Base-by-base conservation (phyloP, 2,113 vertebrate genomes). In the Salminus brasiliensis region DNA sequence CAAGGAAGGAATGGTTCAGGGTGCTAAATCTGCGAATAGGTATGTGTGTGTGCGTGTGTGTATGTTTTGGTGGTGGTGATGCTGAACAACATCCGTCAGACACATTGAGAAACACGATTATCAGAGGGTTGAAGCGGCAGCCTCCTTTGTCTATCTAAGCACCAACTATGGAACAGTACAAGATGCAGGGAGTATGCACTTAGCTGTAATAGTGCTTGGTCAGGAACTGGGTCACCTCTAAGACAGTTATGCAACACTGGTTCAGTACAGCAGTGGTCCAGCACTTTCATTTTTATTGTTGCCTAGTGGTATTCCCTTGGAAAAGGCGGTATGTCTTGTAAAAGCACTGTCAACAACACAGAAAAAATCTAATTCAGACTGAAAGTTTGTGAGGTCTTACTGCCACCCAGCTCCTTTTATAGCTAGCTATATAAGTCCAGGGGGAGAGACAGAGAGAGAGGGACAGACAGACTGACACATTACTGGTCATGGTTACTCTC, bases 261-360 rank as follows among this genome's bases (percentile, higher is more conserved):
- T 89, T 86, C 86, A 63, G 79, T 81, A 30, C 41, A 80, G 71
- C 65, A 72, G 52, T 70, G 72, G 62, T 71, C 25, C 84, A 88
- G 87, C 83, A 66, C 73, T 70, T 88, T 83, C 75, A 62, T 76
- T 85, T 91, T 93, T 87, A 92, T 90, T 85, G 87, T 88, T 89
- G 63, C 73, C 90, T 59, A 72, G 86, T 89, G 90, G 89, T 90
- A 84, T 88, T 85, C 88, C 79, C 89, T 83, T 85, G 88, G 83
- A 88, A 91, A 89, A 86, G 72, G 79, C 80, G 72, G 84, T 76
- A 83, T 85, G 85, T 80, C 87, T 90, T 87, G 80, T 91, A 91
- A 93, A 92, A 88, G 59, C 36, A 30, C 62, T 29, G 70, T 73
- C 53, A 80, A 68, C 81, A 84, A 34, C 69, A 68, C 53, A 32